phyloP scores from a whole-genome alignment of 2,888 invertebrate species.

The Oxyscelio sp. region DNA sequence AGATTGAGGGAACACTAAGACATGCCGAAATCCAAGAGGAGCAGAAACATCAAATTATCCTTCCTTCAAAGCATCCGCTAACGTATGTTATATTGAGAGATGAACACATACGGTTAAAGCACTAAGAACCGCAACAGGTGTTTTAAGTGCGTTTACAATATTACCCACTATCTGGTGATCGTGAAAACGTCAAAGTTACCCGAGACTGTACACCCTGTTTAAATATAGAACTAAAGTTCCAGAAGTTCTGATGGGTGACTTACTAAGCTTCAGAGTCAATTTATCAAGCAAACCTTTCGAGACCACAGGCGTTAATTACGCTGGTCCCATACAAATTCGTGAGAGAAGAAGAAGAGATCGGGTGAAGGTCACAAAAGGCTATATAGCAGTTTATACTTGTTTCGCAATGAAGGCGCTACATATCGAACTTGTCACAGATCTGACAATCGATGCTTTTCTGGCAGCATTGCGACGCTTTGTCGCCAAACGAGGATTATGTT shows the following conservation, averaged over 20 bases:
- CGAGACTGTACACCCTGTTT: slow-evolving; percentile 45
- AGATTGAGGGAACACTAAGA: too few relatives aligned
- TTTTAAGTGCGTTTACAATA: slow-evolving; percentile 1
- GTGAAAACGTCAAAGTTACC: slow-evolving; percentile 34
- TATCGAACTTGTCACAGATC: background rate
- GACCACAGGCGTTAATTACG: background rate
- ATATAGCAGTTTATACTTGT: background rate
- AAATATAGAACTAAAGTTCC: slow-evolving; percentile 33
- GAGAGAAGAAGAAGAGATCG: background rate
- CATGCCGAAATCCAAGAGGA: background rate
- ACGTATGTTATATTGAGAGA: background rate
- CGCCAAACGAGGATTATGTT: background rate
- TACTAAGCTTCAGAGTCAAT: background rate
- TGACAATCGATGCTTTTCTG: background rate
- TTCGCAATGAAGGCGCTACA: background rate
- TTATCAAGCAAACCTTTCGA: slow-evolving; percentile 68
- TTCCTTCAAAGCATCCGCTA: background rate
- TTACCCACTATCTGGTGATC: slow-evolving; percentile 10
- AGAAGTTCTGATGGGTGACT: slow-evolving; percentile 42
- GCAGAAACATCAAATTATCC: background rate
- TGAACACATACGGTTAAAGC: background rate
- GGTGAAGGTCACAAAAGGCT: background rate
- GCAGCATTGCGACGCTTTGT: background rate
- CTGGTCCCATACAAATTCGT: background rate
- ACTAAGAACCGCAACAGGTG: slow-evolving; percentile 11